Percentiles rank a stretch among this genome's conserved stretches.
Evolutionary conservation across 2,113 vertebrate genomes (phyloP).

Genomic region (Cichladusa arquata): DNA sequence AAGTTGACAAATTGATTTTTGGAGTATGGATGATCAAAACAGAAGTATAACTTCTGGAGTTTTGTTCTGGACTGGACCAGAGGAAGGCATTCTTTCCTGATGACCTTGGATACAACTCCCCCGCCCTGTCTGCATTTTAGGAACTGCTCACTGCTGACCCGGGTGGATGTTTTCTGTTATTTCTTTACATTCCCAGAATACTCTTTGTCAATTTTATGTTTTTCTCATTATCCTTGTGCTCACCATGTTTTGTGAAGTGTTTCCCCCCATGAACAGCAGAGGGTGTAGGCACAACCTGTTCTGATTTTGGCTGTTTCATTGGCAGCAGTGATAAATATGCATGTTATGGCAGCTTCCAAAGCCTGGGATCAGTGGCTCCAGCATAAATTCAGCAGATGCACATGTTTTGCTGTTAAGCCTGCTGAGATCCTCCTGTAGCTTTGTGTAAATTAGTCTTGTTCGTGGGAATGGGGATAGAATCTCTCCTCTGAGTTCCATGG

Average conservation of each 20-base stretch:
- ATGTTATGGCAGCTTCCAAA: slow-evolving; percentile 8
- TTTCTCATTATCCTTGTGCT: background rate
- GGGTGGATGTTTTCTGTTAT: background rate
- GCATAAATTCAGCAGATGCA: slow-evolving; percentile 42
- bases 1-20: background rate
- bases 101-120: background rate
- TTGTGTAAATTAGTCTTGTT: slow-evolving; percentile 32
- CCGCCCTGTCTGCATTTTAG: background rate
- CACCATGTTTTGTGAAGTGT: background rate
- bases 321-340: background rate
- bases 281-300: background rate
- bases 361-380: slow-evolving; percentile 38
- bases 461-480: background rate
- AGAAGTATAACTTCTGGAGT: background rate
- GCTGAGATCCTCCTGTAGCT: slow-evolving; percentile 43
- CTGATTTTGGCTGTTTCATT: background rate
- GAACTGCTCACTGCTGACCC: background rate
- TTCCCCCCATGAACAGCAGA: slow-evolving; percentile 34
- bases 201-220: background rate
- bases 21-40: background rate
- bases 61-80: background rate
- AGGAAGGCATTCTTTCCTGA: background rate
- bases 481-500: background rate
- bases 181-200: slow-evolving; percentile 33
- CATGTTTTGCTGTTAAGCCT: slow-evolving; percentile 50